These are phyloP conservation scores for Masnerella sp. DNA, from an alignment of 2,888 invertebrate species.

Conservation along the genomic window DNA sequence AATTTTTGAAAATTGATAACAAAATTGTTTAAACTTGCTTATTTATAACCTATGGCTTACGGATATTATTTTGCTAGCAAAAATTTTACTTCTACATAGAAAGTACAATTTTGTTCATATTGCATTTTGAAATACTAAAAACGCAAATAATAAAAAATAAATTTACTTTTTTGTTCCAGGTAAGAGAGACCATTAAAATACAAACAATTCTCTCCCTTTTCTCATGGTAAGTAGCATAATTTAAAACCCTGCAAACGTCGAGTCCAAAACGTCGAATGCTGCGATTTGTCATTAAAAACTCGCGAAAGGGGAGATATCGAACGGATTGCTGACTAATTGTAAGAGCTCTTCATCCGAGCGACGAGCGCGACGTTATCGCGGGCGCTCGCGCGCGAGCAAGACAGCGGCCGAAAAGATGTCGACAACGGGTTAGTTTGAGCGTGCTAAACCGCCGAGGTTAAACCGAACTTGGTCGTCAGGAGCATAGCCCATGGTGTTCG, in stretches of 20 bases:
- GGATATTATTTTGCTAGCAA: too few species aligned
- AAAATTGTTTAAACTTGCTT: too few species aligned
- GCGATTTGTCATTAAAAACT: slow-evolving; percentile 25
- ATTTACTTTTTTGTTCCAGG: too few species aligned
- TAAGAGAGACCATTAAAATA: too few species aligned
- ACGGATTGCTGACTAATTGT: slow-evolving; percentile 50
- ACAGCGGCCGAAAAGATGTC: slow-evolving; percentile 57
- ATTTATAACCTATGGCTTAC: too few species aligned
- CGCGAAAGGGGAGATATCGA: slow-evolving; percentile 17
- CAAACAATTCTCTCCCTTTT: neutral
- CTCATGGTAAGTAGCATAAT: slow-evolving; percentile 3
- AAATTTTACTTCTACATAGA: too few species aligned
- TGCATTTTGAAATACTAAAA: too few species aligned
- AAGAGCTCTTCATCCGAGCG: slow-evolving; percentile 38
- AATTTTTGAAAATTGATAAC: too few species aligned
- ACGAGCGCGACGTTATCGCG: slow-evolving; percentile 22
- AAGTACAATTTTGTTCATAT: too few species aligned
- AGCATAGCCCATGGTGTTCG: slow-evolving; percentile 61
- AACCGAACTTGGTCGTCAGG: slow-evolving; percentile 73
- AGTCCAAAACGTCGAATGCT: too few species aligned
- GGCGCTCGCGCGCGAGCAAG: neutral
- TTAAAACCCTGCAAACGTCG: too few species aligned
- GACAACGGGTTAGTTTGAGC: slow-evolving; percentile 74
- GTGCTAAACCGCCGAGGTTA: slow-evolving; percentile 73
- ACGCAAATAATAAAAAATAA: too few species aligned